Evolutionary conservation across 2,888 invertebrate genomes (phyloP).

Genomic region (Prostheceraeus crozeri): DNA sequence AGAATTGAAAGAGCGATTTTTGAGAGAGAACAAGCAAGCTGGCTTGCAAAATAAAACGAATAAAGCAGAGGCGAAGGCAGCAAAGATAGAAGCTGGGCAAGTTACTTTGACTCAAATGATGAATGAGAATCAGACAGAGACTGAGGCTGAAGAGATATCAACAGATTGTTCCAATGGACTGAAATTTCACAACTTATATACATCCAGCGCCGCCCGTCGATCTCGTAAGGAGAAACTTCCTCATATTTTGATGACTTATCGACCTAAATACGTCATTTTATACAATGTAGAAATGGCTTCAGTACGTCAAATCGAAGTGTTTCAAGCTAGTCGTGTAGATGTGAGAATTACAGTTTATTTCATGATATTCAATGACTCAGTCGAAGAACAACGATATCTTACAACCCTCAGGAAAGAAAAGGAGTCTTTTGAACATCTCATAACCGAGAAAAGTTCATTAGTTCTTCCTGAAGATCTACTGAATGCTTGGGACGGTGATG

Average conservation of each 20-base stretch:
- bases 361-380: constrained; percentile 78
- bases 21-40: no score
- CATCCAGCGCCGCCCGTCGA: background rate
- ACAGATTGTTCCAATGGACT: no score
- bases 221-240: constrained; percentile 8
- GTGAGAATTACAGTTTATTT: constrained; percentile 67
- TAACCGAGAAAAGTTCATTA: constrained; percentile 62
- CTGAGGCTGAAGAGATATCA: no score
- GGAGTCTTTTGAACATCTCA: constrained; percentile 81
- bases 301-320: constrained; percentile 38
- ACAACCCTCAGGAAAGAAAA: constrained; percentile 82
- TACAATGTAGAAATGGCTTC: constrained; percentile 28
- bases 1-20: no score
- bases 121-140: no score
- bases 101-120: no score
- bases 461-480: constrained; percentile 1
- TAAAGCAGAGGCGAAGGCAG: no score
- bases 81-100: no score
- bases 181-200: no score
- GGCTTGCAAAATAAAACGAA: no score
- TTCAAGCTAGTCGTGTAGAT: constrained; percentile 32
- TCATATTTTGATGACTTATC: background rate
- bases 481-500: no score
- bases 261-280: constrained; percentile 23
- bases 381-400: constrained; percentile 91